Evolutionary conservation across 2,113 vertebrate genomes (phyloP).

Genomic region (Amphilophus citrinellus): DNA sequence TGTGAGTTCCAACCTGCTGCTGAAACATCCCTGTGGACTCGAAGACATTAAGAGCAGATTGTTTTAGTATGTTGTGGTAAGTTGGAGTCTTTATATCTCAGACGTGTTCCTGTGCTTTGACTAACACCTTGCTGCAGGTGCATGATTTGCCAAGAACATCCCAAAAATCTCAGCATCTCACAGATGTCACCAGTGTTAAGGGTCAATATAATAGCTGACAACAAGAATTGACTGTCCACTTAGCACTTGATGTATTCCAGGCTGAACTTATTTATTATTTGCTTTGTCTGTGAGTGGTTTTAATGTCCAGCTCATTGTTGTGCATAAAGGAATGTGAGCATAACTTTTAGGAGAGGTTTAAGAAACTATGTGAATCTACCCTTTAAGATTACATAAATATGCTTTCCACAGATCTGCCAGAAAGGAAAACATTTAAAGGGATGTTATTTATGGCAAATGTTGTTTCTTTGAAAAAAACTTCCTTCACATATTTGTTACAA

Average conservation of each 20-base stretch:
- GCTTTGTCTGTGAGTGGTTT: not conserved
- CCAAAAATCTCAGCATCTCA: not conserved
- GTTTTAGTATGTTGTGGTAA: no score
- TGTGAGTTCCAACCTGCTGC: no score
- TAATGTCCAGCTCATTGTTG: not conserved
- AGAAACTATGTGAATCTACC: not conserved
- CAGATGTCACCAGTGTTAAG: not conserved
- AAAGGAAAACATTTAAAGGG: not conserved
- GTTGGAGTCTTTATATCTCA: no score
- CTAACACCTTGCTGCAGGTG: not conserved
- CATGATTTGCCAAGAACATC: not conserved
- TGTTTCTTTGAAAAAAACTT: conserved; percentile 1
- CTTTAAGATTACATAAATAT: not conserved
- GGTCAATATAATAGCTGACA: not conserved
- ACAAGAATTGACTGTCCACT: not conserved
- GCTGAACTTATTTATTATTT: not conserved
- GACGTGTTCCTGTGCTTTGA: no score
- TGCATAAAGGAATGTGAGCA: not conserved
- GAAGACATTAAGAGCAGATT: no score
- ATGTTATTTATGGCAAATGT: not conserved
- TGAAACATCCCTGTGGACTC: no score
- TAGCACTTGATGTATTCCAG: not conserved
- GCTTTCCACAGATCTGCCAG: not conserved
- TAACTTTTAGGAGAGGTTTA: not conserved
- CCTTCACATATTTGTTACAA: not conserved